phyloP scores from a whole-genome alignment of 2,113 vertebrate genomes.

The Protobothrops flavoviridis region DNA sequence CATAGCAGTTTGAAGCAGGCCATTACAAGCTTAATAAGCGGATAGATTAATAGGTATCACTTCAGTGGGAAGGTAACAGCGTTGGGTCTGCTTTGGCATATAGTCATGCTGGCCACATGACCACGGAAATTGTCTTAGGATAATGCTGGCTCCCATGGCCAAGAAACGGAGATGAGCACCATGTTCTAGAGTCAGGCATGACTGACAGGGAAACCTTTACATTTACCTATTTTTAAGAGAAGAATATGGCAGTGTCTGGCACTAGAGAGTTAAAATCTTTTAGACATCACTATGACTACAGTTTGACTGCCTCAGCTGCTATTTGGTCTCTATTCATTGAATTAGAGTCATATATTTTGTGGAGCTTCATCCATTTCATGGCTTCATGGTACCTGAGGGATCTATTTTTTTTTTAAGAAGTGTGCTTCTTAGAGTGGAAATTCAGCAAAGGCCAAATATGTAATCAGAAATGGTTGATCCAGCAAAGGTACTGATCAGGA shows the following conservation, averaged over 20 bases:
- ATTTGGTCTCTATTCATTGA: not conserved
- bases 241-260: not conserved
- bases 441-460: not conserved
- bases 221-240: not conserved
- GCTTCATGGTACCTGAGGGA: not conserved
- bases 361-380: not conserved
- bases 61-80: not conserved
- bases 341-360: not conserved
- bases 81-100: not conserved
- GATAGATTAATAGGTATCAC: not conserved
- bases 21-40: not conserved
- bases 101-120: not conserved
- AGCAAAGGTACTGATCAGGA: not conserved
- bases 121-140: not conserved
- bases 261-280: not conserved
- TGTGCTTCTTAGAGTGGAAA: not conserved
- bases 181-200: not conserved
- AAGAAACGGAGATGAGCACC: no score
- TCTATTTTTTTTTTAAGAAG: not conserved
- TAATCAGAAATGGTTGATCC: not conserved
- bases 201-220: not conserved
- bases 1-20: not conserved
- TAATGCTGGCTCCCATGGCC: no score
- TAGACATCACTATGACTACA: not conserved
- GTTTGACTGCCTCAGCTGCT: not conserved